Evolutionary conservation across 2,797 vertebrate genomes (phyloP).

Genomic region (Carcharodon carcharias): DNA sequence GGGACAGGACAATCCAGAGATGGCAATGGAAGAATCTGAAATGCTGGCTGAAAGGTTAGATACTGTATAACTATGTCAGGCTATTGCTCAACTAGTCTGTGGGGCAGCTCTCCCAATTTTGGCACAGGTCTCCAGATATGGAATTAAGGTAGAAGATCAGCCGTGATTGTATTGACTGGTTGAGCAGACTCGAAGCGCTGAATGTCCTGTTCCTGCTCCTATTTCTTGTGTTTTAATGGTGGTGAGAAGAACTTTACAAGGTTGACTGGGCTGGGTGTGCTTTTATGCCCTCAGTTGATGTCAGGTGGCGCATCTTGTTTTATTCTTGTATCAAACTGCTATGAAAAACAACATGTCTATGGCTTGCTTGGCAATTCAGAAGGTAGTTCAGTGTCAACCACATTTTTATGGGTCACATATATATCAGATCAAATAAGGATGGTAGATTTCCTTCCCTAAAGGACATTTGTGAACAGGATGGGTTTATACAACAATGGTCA

Average conservation of each 20-base stretch:
- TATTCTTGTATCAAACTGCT: no score
- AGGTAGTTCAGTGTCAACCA: background rate
- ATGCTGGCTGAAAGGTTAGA: background rate
- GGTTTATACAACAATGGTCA: background rate
- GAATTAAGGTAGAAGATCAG: background rate
- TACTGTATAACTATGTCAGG: background rate
- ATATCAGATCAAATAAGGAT: background rate
- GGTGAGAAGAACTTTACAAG: background rate
- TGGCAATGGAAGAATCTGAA: background rate
- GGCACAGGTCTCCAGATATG: background rate
- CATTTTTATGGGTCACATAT: background rate
- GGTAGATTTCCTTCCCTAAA: background rate
- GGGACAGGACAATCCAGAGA: background rate
- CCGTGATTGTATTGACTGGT: background rate
- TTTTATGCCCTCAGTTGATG: background rate
- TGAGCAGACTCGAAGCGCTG: background rate
- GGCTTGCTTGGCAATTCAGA: background rate
- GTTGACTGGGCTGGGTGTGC: background rate
- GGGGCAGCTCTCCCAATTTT: background rate
- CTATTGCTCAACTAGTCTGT: background rate
- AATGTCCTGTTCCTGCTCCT: background rate
- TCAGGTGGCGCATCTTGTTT: background rate
- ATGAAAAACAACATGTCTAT: no score
- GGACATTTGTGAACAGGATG: background rate
- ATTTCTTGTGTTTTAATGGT: background rate